A percentile compares a stretch with the other conserved stretches of the same genome.
phyloP scores from a whole-genome alignment of 2,888 invertebrate species.

The Cerastis rubricosa region DNA sequence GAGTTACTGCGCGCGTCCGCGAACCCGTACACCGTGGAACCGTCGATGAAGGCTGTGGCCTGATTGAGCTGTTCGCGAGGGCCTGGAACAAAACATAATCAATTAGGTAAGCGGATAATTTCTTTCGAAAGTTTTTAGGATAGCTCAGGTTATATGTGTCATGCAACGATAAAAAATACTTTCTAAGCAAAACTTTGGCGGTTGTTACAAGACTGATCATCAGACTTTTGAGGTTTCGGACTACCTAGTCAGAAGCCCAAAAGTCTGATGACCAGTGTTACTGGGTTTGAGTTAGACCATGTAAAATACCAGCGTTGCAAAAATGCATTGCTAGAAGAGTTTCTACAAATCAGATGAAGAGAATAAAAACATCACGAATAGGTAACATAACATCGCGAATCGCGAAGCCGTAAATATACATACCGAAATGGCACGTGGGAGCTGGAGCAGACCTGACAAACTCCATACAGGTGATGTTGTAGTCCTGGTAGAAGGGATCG shows the following conservation, averaged over 20 bases:
- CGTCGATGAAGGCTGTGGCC: constrained; percentile 96
- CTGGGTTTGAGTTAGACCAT: background rate
- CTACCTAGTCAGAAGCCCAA: background rate
- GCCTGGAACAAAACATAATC: constrained; percentile 80
- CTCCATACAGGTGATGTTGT: constrained; percentile 95
- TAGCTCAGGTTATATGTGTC: too few relatives aligned
- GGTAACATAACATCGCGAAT: background rate
- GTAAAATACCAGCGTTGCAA: background rate
- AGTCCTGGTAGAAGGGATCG: constrained; percentile 93
- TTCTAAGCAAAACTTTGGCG: background rate
- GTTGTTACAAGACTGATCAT: background rate
- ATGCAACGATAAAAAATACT: background rate
- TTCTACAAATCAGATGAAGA: background rate
- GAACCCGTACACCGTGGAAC: constrained; percentile 95
- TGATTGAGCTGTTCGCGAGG: constrained; percentile 96
- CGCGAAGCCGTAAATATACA: background rate
- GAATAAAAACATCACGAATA: background rate
- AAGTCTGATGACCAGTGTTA: background rate
- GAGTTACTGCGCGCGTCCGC: constrained; percentile 85
- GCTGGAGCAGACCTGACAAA: constrained; percentile 96
- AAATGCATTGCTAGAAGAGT: background rate
- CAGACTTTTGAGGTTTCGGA: too few relatives aligned
- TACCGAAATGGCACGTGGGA: constrained; percentile 94
- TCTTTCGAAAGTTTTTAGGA: background rate
- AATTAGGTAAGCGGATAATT: background rate